Conservation (phyloP, 2,797 vertebrate species). For the Poecilia velifera region DNA sequence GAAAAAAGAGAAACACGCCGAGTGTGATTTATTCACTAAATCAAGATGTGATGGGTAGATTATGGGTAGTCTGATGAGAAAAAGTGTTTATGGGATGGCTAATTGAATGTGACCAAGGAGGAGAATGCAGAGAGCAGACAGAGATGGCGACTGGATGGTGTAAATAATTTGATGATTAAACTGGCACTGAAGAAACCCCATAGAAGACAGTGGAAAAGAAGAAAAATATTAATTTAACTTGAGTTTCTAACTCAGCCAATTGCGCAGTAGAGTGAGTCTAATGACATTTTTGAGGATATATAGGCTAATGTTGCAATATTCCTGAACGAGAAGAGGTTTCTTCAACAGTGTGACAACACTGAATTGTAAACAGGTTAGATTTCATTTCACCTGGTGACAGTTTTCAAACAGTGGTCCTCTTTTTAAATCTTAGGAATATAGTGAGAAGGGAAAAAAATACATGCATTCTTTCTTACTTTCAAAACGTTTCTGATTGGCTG, state of each 20-base stretch:
- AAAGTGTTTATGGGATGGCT: constrained; percentile 75
- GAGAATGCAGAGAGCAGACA: constrained; percentile 65
- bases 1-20: constrained; percentile 57
- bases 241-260: neutral
- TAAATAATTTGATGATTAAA: constrained; percentile 57
- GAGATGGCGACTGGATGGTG: constrained; percentile 46
- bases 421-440: neutral
- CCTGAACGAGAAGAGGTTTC: neutral
- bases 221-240: neutral
- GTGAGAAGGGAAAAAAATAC: neutral
- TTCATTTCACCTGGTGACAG: neutral
- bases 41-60: constrained; percentile 77
- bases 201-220: constrained; percentile 11
- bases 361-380: neutral
- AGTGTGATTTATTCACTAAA: constrained; percentile 77
- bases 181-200: constrained; percentile 27
- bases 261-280: neutral
- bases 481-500: neutral
- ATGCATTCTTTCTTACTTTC: neutral
- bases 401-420: neutral
- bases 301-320: neutral
- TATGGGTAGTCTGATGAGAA: constrained; percentile 76
- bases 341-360: neutral
- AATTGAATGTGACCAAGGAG: constrained; percentile 78
- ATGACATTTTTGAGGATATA: neutral